phyloP scores from a whole-genome alignment of 2,888 invertebrate genomes.

The Drosophila mercatorum region DNA sequence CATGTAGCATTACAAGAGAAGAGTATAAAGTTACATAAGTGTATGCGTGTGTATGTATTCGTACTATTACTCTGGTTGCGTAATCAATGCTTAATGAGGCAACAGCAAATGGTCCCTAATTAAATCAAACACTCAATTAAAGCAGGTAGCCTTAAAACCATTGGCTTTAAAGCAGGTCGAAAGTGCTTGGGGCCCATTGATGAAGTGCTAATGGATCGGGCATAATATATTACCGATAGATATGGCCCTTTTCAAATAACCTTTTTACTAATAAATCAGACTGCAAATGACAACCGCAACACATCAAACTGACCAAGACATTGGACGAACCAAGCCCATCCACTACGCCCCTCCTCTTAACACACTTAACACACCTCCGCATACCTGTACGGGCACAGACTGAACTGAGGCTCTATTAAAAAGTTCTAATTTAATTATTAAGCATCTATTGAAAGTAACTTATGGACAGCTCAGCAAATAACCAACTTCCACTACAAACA shows the following conservation, averaged over 20 bases:
- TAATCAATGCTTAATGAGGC: conserved; percentile 75
- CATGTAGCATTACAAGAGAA: neutral
- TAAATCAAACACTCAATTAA: conserved; percentile 78
- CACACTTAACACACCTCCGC: too few relatives aligned
- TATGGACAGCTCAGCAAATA: conserved; percentile 37
- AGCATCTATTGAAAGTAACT: conserved; percentile 60
- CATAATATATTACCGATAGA: neutral
- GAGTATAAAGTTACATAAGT: conserved; percentile 60
- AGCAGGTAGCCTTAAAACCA: conserved; percentile 29
- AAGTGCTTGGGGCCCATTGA: conserved; percentile 34
- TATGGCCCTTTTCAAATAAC: neutral
- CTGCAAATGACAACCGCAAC: conserved; percentile 47
- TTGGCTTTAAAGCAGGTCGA: conserved; percentile 18
- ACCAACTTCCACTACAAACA: conserved; percentile 17
- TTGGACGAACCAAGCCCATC: conserved; percentile 21
- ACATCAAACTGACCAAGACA: conserved; percentile 58
- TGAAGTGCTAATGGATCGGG: conserved; percentile 39
- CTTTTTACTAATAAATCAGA: conserved; percentile 62
- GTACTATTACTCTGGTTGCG: conserved; percentile 65
- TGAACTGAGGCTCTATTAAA: conserved; percentile 34
- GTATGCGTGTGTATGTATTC: conserved; percentile 37
- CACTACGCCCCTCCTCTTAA: too few relatives aligned
- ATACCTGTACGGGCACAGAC: neutral
- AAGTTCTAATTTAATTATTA: conserved; percentile 70
- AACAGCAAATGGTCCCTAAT: conserved; percentile 62